Conservation (phyloP, 2,797 vertebrate genomes). For the Discoglossus pictus region DNA sequence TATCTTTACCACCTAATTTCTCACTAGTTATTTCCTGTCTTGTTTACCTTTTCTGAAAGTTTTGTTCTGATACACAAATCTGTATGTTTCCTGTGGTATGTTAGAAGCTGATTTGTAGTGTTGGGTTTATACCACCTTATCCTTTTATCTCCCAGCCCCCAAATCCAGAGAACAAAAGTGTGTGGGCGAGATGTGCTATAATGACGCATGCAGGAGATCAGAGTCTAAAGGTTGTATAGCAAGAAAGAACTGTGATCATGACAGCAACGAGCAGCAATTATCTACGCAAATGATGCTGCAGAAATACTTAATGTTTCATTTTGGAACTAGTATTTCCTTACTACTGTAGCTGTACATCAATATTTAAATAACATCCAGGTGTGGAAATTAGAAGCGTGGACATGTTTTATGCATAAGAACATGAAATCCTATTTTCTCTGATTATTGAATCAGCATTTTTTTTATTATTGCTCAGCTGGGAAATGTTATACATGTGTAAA, state of each 20-base stretch:
- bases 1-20: too few relatives aligned
- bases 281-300: not conserved
- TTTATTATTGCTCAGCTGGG: too few relatives aligned
- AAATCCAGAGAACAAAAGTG: conserved; percentile 37
- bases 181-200: conserved; percentile 41
- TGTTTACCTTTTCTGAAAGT: too few relatives aligned
- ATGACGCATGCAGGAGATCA: conserved; percentile 36
- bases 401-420: not conserved
- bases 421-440: not conserved
- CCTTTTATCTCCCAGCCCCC: conserved; percentile 7
- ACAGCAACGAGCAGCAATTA: conserved; percentile 7
- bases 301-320: not conserved
- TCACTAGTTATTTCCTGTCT: too few relatives aligned
- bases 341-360: not conserved
- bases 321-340: conserved; percentile 1
- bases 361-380: not conserved
- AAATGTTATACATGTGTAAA: too few relatives aligned
- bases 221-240: conserved; percentile 47
- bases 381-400: not conserved
- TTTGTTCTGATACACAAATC: too few relatives aligned
- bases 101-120: too few relatives aligned
- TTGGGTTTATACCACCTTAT: conserved; percentile 15
- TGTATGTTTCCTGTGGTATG: too few relatives aligned
- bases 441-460: not conserved
- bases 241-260: conserved; percentile 2